These are phyloP conservation scores for Hylia prasina DNA, from an alignment of 2,113 vertebrate species.

Conservation along the genomic window DNA sequence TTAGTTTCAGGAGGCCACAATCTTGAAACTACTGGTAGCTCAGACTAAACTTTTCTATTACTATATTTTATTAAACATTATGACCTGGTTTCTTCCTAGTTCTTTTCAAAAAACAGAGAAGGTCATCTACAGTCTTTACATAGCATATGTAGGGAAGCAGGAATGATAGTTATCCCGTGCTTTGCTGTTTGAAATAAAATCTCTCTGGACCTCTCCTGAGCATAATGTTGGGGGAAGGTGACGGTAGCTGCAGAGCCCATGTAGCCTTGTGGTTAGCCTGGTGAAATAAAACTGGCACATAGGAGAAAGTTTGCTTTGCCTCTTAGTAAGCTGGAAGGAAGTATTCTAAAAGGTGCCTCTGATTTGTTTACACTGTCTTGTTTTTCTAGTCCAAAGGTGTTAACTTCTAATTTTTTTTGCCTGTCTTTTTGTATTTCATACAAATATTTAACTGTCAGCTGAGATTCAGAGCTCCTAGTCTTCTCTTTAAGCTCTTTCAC, in stretches of 20 bases:
- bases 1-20: background rate
- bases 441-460: background rate
- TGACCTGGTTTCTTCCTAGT: background rate
- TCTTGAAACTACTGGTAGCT: background rate
- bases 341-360: background rate
- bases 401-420: background rate
- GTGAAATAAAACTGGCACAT: background rate
- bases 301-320: background rate
- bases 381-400: background rate
- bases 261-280: background rate
- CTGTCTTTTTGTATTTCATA: background rate
- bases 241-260: background rate
- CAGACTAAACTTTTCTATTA: background rate
- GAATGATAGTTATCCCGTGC: background rate
- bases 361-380: background rate
- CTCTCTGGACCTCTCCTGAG: background rate
- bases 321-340: background rate
- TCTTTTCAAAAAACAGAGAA: background rate
- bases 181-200: background rate
- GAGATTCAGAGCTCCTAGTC: background rate
- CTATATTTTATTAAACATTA: rapidly evolving
- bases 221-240: background rate
- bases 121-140: background rate
- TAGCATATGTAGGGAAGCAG: background rate
- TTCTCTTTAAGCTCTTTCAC: background rate